Base-by-base conservation (phyloP, 2,113 vertebrate genomes). In the Xerus inauris region DNA sequence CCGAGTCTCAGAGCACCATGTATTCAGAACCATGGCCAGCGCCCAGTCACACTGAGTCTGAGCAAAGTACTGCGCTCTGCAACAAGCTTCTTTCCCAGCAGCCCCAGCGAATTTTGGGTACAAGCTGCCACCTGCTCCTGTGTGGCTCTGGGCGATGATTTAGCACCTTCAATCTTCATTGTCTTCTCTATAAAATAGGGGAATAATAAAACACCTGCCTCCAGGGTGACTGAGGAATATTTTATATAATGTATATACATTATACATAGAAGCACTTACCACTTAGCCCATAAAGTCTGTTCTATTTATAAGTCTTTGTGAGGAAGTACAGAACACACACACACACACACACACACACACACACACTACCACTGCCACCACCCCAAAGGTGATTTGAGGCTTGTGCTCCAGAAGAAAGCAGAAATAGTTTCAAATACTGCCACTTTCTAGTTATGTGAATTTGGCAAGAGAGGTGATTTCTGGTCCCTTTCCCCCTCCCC, bases 201-300 rank as follows among this genome's bases (percentile, higher is more conserved):
- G 69, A 26, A 42, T 82, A 85, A 95, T 67, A 94, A 88, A 97
- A 97, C 76, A 76, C 38, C 30, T 93, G 80, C 77, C 79, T 94
- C 77, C 40, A 80, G 51, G 71, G 67, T 91, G 72, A 26, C 54
- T 62, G 38, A 92, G 81, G 87, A 73, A 32, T 77, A 40, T 59
- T 72, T 87, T 91, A 71, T 16, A 84, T 67, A 94, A 89, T 40
- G 40, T 77, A n/a, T 47, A 59, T 73, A 85, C 47, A 64, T 87
- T 89, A 71, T 51, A 76, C 86, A 69, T 86, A 87, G 84, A 89
- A 97, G 57, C 49, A 82, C 49, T 94, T 93, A 62, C 67, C 65
- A 81, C 77, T 69, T 24, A 91, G 49, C 38, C 88, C 17, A 45
- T 76, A 81, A 77, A 47, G 32, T 73, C 54, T 62, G 17, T 59